Percentiles rank a stretch among this genome's conserved stretches.
Conservation (phyloP, 2,888 invertebrate species). For the Dinocampus coccinellae region DNA sequence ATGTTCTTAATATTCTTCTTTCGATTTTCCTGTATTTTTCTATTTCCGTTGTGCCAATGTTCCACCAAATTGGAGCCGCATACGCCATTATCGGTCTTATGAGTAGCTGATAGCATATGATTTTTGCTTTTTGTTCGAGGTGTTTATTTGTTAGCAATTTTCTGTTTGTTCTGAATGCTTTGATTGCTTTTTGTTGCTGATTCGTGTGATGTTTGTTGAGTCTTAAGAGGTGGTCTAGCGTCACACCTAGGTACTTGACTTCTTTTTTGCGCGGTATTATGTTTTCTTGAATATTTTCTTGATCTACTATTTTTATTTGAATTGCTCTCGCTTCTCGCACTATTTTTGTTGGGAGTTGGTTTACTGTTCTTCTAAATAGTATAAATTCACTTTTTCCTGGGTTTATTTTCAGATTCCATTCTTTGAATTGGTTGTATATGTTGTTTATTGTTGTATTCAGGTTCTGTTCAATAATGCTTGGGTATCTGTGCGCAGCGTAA, state of each 20-base stretch:
- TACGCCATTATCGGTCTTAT: not conserved
- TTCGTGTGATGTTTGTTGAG: not conserved
- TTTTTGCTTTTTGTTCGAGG: not conserved
- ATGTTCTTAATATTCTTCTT: slow-evolving; percentile 22
- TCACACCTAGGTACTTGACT: not conserved
- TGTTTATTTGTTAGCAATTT: no score
- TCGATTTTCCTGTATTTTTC: slow-evolving; percentile 33
- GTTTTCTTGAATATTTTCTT: not conserved
- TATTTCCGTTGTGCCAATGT: not conserved
- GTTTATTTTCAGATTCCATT: not conserved
- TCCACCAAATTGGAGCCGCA: not conserved
- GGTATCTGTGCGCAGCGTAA: not conserved
- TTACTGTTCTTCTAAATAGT: not conserved
- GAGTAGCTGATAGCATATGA: not conserved
- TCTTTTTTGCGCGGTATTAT: not conserved
- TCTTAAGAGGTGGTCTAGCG: not conserved
- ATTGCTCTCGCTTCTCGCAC: not conserved
- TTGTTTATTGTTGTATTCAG: not conserved
- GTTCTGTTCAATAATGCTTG: not conserved
- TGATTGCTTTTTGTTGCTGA: not conserved
- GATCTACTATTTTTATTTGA: not conserved
- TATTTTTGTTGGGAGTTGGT: not conserved
- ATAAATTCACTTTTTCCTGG: not conserved
- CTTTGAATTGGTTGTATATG: not conserved
- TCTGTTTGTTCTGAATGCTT: not conserved